phyloP scores from a whole-genome alignment of 2,797 vertebrate genomes.

The Ptychobarbus kaznakovi region DNA sequence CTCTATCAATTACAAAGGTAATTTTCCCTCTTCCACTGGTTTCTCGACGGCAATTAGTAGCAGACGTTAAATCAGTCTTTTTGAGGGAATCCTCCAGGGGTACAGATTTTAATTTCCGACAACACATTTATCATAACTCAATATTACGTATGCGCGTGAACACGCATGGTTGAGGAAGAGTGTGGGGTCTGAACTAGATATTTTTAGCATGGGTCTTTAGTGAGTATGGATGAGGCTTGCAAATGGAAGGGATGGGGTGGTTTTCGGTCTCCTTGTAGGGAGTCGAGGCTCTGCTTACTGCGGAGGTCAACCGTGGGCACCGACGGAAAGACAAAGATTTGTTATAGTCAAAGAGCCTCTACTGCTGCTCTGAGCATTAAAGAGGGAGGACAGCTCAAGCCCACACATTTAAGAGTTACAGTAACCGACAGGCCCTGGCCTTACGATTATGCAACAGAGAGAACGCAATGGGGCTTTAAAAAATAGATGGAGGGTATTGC shows the following conservation, averaged over 20 bases:
- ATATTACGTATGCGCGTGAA: constrained; percentile 21
- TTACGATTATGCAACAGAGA: constrained; percentile 10
- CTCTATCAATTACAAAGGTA: constrained; percentile 56
- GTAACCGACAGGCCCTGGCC: not conserved
- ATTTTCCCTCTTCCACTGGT: constrained; percentile 47
- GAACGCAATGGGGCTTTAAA: not conserved
- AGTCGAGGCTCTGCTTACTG: constrained; percentile 45
- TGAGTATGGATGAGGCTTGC: constrained; percentile 32
- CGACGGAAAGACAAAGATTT: constrained; percentile 43
- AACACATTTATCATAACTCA: constrained; percentile 57
- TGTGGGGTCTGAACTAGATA: constrained; percentile 55
- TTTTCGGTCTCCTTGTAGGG: constrained; percentile 63
- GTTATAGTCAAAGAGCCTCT: constrained; percentile 48
- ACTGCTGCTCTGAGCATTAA: constrained; percentile 40
- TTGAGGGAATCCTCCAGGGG: constrained; percentile 47
- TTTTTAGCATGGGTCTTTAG: constrained; percentile 69
- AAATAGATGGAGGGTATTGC: not conserved
- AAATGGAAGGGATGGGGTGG: constrained; percentile 37
- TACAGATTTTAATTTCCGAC: constrained; percentile 57
- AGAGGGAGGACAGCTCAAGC: constrained; percentile 27
- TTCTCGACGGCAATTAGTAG: constrained; percentile 55
- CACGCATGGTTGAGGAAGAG: not conserved
- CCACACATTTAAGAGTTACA: constrained; percentile 21
- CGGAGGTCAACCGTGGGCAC: constrained; percentile 46
- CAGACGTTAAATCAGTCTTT: constrained; percentile 51